Conservation (phyloP, 2,888 invertebrate species). For the Allophyes oxyacanthae region DNA sequence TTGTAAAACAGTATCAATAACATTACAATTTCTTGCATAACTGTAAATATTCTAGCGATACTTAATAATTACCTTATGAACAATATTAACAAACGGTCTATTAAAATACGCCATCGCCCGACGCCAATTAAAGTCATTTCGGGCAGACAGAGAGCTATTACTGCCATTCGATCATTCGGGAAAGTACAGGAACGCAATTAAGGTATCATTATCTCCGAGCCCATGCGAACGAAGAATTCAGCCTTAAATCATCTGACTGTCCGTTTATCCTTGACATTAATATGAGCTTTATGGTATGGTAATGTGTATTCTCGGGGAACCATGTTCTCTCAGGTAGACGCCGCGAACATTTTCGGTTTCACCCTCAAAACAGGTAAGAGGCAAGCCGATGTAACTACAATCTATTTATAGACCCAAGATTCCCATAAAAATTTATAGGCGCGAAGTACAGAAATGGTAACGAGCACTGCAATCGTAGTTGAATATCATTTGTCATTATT, state of each 20-base stretch:
- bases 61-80: slow-evolving; percentile 45
- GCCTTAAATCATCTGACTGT: slow-evolving; percentile 74
- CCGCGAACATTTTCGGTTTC: slow-evolving; percentile 21
- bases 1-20: slow-evolving; percentile 28
- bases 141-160: slow-evolving; percentile 81
- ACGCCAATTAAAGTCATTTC: slow-evolving; percentile 77
- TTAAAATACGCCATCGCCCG: slow-evolving; percentile 56
- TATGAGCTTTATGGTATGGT: slow-evolving; percentile 63
- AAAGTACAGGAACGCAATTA: slow-evolving; percentile 79
- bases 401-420: slow-evolving; percentile 63
- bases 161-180: slow-evolving; percentile 80
- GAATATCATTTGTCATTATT: slow-evolving; percentile 79
- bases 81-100: slow-evolving; percentile 43
- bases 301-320: slow-evolving; percentile 49
- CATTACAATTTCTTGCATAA: slow-evolving; percentile 24
- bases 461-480: slow-evolving; percentile 57
- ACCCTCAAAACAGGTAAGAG: slow-evolving; percentile 23
- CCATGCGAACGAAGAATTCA: slow-evolving; percentile 60
- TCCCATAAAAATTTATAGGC: slow-evolving; percentile 72
- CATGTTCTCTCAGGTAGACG: slow-evolving; percentile 29
- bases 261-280: slow-evolving; percentile 69
- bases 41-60: slow-evolving; percentile 23
- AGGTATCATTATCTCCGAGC: slow-evolving; percentile 77
- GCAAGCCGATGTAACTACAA: slow-evolving; percentile 29
- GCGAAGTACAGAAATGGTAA: slow-evolving; percentile 65